Percentiles rank a stretch among this genome's conserved stretches.
Conservation (phyloP, 2,797 vertebrate species). For the Poecilia gillii region DNA sequence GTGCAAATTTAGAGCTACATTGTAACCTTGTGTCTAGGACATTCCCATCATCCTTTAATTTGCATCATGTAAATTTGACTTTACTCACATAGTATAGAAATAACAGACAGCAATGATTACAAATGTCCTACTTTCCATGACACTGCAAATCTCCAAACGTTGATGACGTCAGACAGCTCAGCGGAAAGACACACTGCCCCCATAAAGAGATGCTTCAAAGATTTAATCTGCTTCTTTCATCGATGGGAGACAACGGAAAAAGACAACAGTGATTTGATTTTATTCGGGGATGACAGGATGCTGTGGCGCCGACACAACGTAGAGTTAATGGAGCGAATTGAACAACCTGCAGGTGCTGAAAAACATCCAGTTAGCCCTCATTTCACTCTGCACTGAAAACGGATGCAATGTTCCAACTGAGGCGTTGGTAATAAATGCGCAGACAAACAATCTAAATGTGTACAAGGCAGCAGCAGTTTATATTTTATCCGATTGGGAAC, state of each 20-base stretch:
- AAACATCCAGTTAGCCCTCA: slow-evolving; percentile 2
- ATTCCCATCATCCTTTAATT: not conserved
- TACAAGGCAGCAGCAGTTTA: not conserved
- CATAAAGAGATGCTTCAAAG: not conserved
- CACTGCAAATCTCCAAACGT: not conserved
- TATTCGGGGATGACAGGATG: not conserved
- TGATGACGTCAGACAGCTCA: not conserved
- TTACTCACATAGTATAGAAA: not conserved
- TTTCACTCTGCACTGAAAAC: not conserved
- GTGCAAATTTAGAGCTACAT: not conserved
- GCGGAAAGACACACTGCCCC: not conserved
- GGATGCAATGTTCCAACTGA: not conserved
- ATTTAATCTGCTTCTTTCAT: not conserved
- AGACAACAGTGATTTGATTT: not conserved
- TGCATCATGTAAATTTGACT: not conserved
- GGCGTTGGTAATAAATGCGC: not conserved
- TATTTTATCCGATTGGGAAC: not conserved
- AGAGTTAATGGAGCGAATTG: slow-evolving; percentile 2
- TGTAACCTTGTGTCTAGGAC: not conserved
- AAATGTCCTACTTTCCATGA: not conserved
- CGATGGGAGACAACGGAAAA: not conserved
- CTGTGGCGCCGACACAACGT: not conserved
- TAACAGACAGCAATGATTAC: not conserved
- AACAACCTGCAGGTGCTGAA: slow-evolving; percentile 1
- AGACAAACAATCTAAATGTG: not conserved